phyloP scores from a whole-genome alignment of 2,113 vertebrate species.

The Hucho hucho region DNA sequence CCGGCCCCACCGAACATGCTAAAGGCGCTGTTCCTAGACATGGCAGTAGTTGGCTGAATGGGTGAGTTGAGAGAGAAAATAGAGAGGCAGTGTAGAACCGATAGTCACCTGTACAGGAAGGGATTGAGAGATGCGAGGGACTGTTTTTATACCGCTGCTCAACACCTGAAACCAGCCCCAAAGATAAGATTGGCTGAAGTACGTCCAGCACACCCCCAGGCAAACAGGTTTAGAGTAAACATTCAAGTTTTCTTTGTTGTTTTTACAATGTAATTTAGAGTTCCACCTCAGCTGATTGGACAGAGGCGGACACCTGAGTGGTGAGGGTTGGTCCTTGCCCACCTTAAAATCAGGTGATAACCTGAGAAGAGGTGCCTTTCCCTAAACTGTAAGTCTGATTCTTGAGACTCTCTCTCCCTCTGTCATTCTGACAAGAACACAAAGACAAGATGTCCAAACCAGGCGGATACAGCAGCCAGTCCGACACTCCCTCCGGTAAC shows the following conservation, averaged over 20 bases:
- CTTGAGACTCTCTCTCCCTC: not conserved
- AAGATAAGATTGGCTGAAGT: constrained; percentile 34
- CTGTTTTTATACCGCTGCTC: constrained; percentile 49
- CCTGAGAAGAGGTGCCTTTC: not conserved
- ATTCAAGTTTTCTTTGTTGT: constrained; percentile 36
- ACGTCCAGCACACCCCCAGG: constrained; percentile 15
- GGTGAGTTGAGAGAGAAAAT: no score
- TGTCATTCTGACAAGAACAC: not conserved
- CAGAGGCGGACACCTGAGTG: not conserved
- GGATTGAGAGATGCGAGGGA: constrained; percentile 2
- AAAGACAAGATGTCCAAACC: constrained; percentile 40
- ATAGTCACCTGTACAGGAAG: not conserved
- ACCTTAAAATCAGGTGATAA: constrained; percentile 44
- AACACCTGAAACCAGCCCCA: constrained; percentile 27
- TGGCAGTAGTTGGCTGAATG: constrained; percentile 13
- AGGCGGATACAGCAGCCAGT: constrained; percentile 66
- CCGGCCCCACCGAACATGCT: constrained; percentile 72
- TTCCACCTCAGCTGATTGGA: constrained; percentile 43
- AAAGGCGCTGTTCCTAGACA: constrained; percentile 49
- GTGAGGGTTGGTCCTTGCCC: constrained; percentile 28
- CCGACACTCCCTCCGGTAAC: constrained; percentile 42
- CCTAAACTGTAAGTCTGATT: not conserved
- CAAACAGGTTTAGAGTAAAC: constrained; percentile 33
- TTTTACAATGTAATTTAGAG: not conserved
- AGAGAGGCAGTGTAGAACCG: no score